Conservation (phyloP, 2,797 vertebrate genomes). For the Oreochromis grahami region DNA sequence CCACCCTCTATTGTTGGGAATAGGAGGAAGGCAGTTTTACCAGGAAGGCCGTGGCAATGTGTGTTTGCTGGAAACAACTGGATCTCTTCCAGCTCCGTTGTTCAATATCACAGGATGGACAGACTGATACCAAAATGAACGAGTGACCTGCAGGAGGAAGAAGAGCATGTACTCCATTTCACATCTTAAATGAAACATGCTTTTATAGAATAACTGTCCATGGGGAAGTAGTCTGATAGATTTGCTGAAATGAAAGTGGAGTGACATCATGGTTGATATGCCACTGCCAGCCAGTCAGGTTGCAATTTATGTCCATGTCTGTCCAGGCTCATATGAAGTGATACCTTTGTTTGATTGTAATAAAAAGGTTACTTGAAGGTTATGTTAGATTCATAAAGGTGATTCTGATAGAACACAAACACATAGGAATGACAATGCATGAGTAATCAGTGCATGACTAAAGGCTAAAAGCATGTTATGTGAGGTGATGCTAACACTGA, state of each 20-base stretch:
- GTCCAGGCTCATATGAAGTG: background rate
- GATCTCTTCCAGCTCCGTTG: constrained; percentile 67
- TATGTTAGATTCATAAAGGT: background rate
- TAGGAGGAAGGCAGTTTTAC: constrained; percentile 57
- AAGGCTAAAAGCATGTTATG: background rate
- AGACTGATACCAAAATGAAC: constrained; percentile 51
- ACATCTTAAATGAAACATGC: background rate
- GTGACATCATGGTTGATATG: background rate
- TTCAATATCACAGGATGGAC: constrained; percentile 61
- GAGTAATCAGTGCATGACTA: background rate
- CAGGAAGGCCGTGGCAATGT: constrained; percentile 64
- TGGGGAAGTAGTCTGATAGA: background rate
- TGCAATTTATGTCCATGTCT: background rate
- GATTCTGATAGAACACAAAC: background rate
- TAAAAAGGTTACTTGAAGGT: background rate
- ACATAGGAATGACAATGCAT: background rate
- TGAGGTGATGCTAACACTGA: background rate
- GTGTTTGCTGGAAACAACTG: constrained; percentile 75
- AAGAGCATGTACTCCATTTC: constrained; percentile 13
- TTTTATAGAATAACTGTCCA: background rate
- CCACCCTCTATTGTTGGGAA: constrained; percentile 58
- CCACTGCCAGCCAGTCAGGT: background rate
- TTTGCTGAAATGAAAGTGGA: background rate
- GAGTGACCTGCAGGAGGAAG: constrained; percentile 17
- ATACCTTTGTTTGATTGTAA: background rate